Base-by-base conservation (phyloP, 2,797 vertebrate species). In the Rousettus madagascariensis region DNA sequence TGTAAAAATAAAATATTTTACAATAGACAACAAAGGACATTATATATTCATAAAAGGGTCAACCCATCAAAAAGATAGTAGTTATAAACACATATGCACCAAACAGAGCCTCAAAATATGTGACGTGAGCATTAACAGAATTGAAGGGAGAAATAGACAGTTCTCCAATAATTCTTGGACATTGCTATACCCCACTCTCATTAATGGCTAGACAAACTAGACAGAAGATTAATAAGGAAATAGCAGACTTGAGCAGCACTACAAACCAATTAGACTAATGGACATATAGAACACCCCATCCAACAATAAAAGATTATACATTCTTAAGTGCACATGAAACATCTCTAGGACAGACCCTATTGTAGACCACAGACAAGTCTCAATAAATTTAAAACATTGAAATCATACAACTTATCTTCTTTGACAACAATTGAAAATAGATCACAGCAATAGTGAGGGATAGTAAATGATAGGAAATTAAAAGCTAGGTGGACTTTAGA, bases 1-100 rank as follows among this genome's bases (percentile, higher is more conserved):
- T 49, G 49, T 49, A 49, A 85, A 85, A 79, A 77, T 59, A 87
- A 15, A 77, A 19, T 53, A 74, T 83, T 78, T 90, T 63, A 38
- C 19, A 46, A 26, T 15, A 87, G 49, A n/a, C 33, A 68, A 43
- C 30, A 17, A 61, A 95, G n/a, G n/a, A 41, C n/a, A 69, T 78
- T 92, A 57, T 88, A 46, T 78, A 51, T 87, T 91, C 77, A 87
- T 96, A 72, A 92, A 96, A 80, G 9, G 12, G 19, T 57, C 41
- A 83, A 19, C 46, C 92, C 22, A 10, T 49, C 19, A 75, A 77
- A 69, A 90, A 86, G 41, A 51, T 63, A 75, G 41, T 26, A 86
- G n/a, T 90, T 95, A 68, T 55, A 90, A 92, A 79, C 59, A 79
- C 41, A 49, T 11, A 24, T 75, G 33, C 43, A 65, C n/a, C 30